Evolutionary conservation across 2,888 invertebrate species (phyloP), one percentile per base, ranked within the genome.

Genomic region (Rhyacophila evoluta): DNA sequence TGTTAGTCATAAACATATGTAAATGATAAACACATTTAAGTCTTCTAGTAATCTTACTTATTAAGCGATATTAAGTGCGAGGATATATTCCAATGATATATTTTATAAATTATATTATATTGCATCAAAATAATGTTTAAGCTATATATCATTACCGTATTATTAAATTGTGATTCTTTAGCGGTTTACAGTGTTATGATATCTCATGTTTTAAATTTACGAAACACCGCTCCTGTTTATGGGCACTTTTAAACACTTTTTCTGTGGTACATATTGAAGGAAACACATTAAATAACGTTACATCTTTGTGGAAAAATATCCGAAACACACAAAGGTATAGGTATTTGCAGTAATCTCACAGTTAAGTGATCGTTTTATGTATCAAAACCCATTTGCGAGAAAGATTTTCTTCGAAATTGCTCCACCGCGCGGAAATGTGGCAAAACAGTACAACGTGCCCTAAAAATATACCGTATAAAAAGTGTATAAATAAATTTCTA

Each of bases 311-410:
- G 55, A 19, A 55, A 55, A 55, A 55, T 55, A 55, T 55, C 19
- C 15, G 15, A 19, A 19, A 55, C 19, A 19, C 55, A 55, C 55
- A 55, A 55, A 55, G 55, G 55, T 55, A 55, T 55, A 55, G 19
- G 55, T 55, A 55, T 55, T 55, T 55, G 25, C 19, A 55, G 25
- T 55, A 55, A 55, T 55, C 55, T 55, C 19, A 55, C 55, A 55
- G 19, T 55, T 55, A 55, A 55, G 55, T 55, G 55, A 55, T 55
- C 55, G 55, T 55, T 55, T 55, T 55, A 55, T 55, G 55, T 55
- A 55, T 55, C 55, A 55, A 55, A 55, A 55, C 55, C 55, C 55
- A 55, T 55, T 55, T 55, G 25, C 19, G 55, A 55, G 55, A 55
- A 55, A 55, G 55, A 55, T 55, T 55, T 55, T 55, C 41, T 19